Evolutionary conservation across 2,797 vertebrate species (phyloP).

Genomic region (Channa striata): DNA sequence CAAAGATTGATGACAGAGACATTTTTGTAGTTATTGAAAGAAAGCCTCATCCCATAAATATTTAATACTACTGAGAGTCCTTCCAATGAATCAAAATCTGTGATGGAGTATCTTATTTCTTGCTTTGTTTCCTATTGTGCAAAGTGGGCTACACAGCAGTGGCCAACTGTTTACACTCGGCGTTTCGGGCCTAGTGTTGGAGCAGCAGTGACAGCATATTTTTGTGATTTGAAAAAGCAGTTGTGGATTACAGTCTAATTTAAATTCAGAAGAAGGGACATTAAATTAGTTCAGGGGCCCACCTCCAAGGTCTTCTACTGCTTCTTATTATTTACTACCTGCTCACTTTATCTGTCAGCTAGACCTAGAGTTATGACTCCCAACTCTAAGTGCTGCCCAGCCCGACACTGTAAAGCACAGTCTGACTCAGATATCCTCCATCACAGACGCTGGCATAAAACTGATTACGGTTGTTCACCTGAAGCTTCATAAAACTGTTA

Average conservation of each 20-base stretch:
- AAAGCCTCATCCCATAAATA: slow-evolving; percentile 75
- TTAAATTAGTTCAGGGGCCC: slow-evolving; percentile 76
- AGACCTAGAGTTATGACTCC: slow-evolving; percentile 73
- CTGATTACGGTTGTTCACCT: slow-evolving; percentile 72
- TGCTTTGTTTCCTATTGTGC: slow-evolving; percentile 53
- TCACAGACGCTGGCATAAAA: slow-evolving; percentile 66
- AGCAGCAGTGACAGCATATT: slow-evolving; percentile 45
- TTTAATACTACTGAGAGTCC: slow-evolving; percentile 68
- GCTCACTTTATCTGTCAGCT: slow-evolving; percentile 75
- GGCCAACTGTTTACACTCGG: slow-evolving; percentile 25
- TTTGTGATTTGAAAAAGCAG: slow-evolving; percentile 66
- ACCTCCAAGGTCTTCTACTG: slow-evolving; percentile 74
- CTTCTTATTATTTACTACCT: slow-evolving; percentile 74
- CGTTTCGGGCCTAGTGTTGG: slow-evolving; percentile 9
- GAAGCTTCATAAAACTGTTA: slow-evolving; percentile 70
- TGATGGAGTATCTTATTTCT: slow-evolving; percentile 64
- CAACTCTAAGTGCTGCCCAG: slow-evolving; percentile 51
- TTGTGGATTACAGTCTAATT: slow-evolving; percentile 73
- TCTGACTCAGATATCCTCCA: slow-evolving; percentile 64
- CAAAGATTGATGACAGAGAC: slow-evolving; percentile 74
- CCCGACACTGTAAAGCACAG: slow-evolving; percentile 59
- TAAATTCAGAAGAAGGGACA: slow-evolving; percentile 71
- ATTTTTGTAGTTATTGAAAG: slow-evolving; percentile 73
- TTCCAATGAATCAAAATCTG: slow-evolving; percentile 72
- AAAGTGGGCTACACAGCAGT: slow-evolving; percentile 32